Base-by-base conservation (phyloP, 1,140 invertebrate species). In the Drosophila pandora region DNA sequence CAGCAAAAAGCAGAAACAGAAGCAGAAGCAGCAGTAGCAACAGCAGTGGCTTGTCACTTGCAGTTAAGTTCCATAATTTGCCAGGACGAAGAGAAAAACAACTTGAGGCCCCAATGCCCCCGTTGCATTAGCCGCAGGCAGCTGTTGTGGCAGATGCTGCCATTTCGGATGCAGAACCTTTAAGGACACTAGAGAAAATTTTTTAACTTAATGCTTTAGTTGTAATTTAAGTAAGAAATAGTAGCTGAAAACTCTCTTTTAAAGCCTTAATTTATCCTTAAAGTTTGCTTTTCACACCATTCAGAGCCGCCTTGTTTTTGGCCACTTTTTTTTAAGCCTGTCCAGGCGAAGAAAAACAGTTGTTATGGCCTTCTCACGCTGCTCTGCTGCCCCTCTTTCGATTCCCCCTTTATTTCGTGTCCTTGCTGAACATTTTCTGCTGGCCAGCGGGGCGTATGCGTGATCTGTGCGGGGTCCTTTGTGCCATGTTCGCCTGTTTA, bases 61-160 rank as follows among this genome's bases (percentile, higher is more conserved):
- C 77, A 80, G 77, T 80, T 75, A 75, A 75, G 61, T 65, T 75
- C 72, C 70, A 75, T 75, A 75, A 75, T 75, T 75, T 76, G 77
- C 64, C 56, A 56, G 63, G 68, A 37, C 59, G 53, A 43, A 67
- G 48, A 9, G 48, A 25, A 39, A 37, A 67, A 25, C 65, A 68
- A 67, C 49, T 55, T 28, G 39, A 32, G 52, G 61, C 23, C n/a
- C 41, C 59, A 32, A 32, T 69, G 62, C 30, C 62, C 34, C 52
- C 65, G 68, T 68, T 69, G 65, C 65, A 69, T 69, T 68, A 69
- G 65, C 62, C 65, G 32, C 65, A 69, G 62, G 50, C 63, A 69
- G 63, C 32, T 69, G 65, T 69, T 69, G 65, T 69, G 65, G 65
- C 67, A 60, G 67, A 28, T 73, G 67, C 68, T 41, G 55, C 56